Base-by-base conservation (phyloP, 2,888 invertebrate genomes). In the Nemapogon koenigi region DNA sequence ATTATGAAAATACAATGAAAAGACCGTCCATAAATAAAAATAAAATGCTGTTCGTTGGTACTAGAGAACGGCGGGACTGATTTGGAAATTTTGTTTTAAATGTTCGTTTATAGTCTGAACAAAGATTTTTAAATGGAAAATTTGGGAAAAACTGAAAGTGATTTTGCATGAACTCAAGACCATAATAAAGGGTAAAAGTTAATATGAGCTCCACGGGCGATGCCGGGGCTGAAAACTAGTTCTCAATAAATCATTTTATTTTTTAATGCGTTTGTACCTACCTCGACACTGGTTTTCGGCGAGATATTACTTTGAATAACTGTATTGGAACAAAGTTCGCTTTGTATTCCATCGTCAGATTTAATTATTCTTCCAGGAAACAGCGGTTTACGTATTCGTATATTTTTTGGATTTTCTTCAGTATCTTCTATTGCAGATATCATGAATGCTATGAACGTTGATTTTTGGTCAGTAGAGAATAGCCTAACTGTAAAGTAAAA, bases 381-480 rank as follows among this genome's bases (percentile, higher is more conserved):
- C 31, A 73, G 44, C 2, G 48, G 43, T 0, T 49, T 48, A 0
- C 66, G 70, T 37, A 51, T 67, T 2, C 72, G 51, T 2, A 57
- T 56, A 37, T 78, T 78, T 11, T 55, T 51, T 6, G 55, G 56
- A 31, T 75, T 72, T 1, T 43, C 36, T 16, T 43, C 46, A 1
- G 56, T 56, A 16, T 70, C 71, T 35, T 61, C 73, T 15, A 50
- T 57, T 0, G 65, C 56, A 2, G 62, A 70, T 49, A 76, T 72
- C 2, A 69, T 63, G 40, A 73, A 76, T 0, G 70, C 76, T 13
- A 72, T 75, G 46, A 78, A 78, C 0, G 59, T 52, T 1, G 68
- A 52, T 7, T 45, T 44, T 0, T 46, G 48, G 16, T 70, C 67
- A 27, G 55, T 55, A 1, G 72, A 56, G 35, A 53, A 59, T 3